A percentile compares a stretch with the other conserved stretches of the same genome.
Evolutionary conservation across 2,113 vertebrate genomes (phyloP).

Genomic region (Sphaerodactylus townsendi): DNA sequence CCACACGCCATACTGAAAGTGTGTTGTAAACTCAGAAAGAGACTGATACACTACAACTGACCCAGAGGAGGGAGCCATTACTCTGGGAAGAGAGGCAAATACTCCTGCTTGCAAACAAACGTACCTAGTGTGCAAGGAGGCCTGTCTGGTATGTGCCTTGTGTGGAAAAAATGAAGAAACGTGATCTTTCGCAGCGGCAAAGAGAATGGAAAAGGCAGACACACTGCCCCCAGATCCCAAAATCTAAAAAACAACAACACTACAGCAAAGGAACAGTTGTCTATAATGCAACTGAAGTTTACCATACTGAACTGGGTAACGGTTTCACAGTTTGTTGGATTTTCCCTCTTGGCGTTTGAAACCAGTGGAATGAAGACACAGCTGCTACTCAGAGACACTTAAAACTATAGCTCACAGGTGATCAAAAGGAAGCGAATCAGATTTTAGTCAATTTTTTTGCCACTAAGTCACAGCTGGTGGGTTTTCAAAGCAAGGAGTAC

Average conservation of each 20-base stretch:
- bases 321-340: background rate
- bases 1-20: background rate
- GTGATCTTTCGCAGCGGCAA: background rate
- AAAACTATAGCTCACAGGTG: background rate
- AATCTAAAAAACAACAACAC: background rate
- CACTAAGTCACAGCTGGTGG: no score
- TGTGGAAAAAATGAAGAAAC: constrained; percentile 23
- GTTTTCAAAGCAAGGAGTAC: no score
- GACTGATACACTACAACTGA: constrained; percentile 11
- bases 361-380: background rate
- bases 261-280: background rate
- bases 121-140: background rate
- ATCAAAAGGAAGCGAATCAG: background rate
- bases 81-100: background rate
- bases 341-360: background rate
- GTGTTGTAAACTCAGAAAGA: background rate
- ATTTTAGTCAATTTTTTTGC: background rate
- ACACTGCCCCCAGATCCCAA: background rate
- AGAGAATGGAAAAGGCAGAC: constrained; percentile 21
- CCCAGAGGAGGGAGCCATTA: constrained; percentile 59
- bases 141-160: background rate
- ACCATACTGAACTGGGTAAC: background rate
- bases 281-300: constrained; percentile 4
- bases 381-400: background rate
- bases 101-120: background rate